These are phyloP conservation scores for Megalurothrips usitatus DNA, from an alignment of 2,888 invertebrate species.

Conservation along the genomic window DNA sequence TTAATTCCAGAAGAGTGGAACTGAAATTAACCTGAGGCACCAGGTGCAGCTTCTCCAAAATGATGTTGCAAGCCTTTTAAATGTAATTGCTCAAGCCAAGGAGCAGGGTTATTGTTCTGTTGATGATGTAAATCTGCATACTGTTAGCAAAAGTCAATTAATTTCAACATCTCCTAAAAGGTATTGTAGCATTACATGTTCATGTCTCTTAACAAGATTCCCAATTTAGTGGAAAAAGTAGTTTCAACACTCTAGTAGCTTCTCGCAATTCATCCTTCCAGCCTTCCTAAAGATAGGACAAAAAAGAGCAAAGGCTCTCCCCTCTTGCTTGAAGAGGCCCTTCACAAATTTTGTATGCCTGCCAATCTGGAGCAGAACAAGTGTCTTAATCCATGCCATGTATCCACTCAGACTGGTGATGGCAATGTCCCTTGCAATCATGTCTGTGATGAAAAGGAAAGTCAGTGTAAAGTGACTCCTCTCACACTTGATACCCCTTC, in stretches of 20 bases:
- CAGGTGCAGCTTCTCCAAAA: conserved; percentile 37
- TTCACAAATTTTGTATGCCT: background rate
- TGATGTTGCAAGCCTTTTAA: conserved; percentile 38
- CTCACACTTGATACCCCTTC: too few species aligned
- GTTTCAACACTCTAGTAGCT: too few species aligned
- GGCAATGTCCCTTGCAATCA: background rate
- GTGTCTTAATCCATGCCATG: background rate
- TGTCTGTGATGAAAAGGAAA: too few species aligned
- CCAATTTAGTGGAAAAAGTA: background rate
- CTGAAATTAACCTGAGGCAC: conserved; percentile 34
- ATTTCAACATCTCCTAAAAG: background rate
- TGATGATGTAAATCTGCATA: background rate
- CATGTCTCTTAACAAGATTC: background rate
- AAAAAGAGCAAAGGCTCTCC: too few species aligned
- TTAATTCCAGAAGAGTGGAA: background rate
- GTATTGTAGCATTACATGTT: background rate
- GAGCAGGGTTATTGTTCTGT: conserved; percentile 39
- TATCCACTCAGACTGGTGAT: background rate
- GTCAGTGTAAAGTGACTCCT: too few species aligned
- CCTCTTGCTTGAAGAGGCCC: too few species aligned
- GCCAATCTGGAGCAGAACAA: background rate
- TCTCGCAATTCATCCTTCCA: too few species aligned
- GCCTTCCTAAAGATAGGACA: too few species aligned
- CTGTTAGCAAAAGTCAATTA: background rate
- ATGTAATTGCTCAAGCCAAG: conserved; percentile 38